Conservation (phyloP, 2,888 invertebrate genomes). For the Tuta absoluta region DNA sequence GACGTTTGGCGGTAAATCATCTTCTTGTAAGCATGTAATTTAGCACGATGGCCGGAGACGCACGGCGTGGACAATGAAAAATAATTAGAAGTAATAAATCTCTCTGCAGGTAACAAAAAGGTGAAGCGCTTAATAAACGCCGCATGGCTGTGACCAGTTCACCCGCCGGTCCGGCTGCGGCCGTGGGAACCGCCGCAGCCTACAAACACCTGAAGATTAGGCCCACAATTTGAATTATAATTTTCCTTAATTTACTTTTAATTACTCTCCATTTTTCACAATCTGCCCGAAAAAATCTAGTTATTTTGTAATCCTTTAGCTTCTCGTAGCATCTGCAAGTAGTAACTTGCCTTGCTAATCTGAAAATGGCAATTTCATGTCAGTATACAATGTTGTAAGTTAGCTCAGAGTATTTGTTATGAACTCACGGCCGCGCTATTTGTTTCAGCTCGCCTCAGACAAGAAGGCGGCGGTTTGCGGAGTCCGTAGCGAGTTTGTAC, state of each 20-base stretch:
- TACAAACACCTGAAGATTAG: slow-evolving; percentile 44
- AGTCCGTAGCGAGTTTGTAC: slow-evolving; percentile 40
- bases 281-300: background rate
- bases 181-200: slow-evolving; percentile 67
- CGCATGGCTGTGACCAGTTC: slow-evolving; percentile 66
- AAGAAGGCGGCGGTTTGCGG: slow-evolving; percentile 32
- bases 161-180: slow-evolving; percentile 27
- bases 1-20: slow-evolving; percentile 61
- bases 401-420: slow-evolving; percentile 2
- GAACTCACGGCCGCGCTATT: slow-evolving; percentile 22
- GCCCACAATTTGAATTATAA: slow-evolving; percentile 61
- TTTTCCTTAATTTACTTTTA: slow-evolving; percentile 59
- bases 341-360: background rate
- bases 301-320: too few species aligned
- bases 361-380: background rate
- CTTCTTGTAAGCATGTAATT: slow-evolving; percentile 68
- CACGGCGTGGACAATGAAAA: slow-evolving; percentile 75
- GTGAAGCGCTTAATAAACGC: slow-evolving; percentile 78
- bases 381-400: background rate
- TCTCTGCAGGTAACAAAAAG: slow-evolving; percentile 79
- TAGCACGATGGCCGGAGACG: slow-evolving; percentile 66
- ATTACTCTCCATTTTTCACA: slow-evolving; percentile 46
- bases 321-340: background rate
- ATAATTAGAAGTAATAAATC: slow-evolving; percentile 82
- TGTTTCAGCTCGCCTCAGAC: slow-evolving; percentile 25